These are phyloP conservation scores for Rhabdophis nuchalis DNA, from an alignment of 2,797 vertebrate species.

Conservation along the genomic window DNA sequence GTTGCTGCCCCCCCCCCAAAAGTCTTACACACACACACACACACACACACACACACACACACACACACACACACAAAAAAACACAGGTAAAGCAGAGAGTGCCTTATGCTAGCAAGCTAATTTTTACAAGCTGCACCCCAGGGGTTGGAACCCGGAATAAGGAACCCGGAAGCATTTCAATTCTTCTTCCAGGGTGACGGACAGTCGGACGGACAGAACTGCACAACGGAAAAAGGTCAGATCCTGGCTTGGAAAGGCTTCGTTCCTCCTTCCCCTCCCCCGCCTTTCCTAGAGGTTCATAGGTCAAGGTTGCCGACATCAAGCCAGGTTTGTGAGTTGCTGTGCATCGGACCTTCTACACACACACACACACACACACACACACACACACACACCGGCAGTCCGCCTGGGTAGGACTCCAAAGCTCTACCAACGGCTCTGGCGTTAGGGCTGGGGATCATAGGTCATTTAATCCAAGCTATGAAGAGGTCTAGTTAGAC, in stretches of 20 bases:
- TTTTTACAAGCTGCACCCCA: neutral
- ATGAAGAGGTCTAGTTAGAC: neutral
- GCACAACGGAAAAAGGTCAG: neutral
- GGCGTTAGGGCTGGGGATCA: neutral
- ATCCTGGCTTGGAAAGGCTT: neutral
- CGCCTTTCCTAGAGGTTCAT: neutral
- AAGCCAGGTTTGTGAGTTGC: neutral
- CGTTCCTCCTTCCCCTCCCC: neutral
- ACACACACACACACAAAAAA: no score
- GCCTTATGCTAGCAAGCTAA: slow-evolving; percentile 50
- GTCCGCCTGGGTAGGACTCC: neutral
- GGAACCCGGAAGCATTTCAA: neutral
- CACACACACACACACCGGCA: no score
- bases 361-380: neutral
- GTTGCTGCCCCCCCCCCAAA: neutral
- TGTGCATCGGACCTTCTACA: neutral
- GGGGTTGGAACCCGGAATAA: neutral
- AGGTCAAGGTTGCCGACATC: neutral
- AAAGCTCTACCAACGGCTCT: neutral
- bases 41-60: no score
- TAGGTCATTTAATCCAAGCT: neutral
- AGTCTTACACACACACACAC: no score
- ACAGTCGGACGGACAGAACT: neutral
- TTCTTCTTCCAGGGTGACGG: neutral
- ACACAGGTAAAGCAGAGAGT: slow-evolving; percentile 41